Conservation (phyloP, 2,113 vertebrate genomes). For the Aptenodytes patagonicus region DNA sequence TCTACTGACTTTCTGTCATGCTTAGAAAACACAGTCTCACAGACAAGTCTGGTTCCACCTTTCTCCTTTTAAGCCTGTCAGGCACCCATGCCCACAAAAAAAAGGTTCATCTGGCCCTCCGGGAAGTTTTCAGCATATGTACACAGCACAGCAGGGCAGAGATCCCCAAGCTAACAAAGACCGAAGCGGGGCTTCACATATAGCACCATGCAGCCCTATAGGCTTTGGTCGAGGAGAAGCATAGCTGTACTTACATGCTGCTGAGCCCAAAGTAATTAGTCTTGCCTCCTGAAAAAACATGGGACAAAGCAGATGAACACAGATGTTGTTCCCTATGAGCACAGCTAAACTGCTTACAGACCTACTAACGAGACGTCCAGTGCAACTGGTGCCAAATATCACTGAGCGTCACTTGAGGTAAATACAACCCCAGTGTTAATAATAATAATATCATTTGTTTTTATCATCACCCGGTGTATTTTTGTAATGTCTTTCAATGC, state of each 20-base stretch:
- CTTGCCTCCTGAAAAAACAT: neutral
- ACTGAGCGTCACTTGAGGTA: neutral
- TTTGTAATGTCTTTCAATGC: neutral
- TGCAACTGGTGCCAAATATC: neutral
- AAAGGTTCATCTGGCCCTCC: neutral
- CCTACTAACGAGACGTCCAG: accelerated
- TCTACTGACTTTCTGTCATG: neutral
- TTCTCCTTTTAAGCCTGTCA: neutral
- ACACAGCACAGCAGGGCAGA: neutral
- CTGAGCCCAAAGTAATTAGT: neutral
- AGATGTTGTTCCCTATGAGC: neutral
- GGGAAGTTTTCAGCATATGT: neutral
- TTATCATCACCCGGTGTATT: neutral
- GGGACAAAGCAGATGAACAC: neutral
- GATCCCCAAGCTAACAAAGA: neutral
- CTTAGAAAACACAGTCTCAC: neutral
- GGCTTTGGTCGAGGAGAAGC: neutral
- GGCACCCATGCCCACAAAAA: neutral
- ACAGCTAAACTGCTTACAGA: neutral
- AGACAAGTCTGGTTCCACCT: neutral
- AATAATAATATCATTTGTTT: neutral
- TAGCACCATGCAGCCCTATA: neutral
- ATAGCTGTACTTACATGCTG: neutral
- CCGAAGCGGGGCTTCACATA: neutral
- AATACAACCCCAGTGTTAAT: neutral